A percentile compares a stretch with the other conserved stretches of the same genome.
These are phyloP conservation scores for Phalanger gymnotis DNA, from an alignment of 2,797 vertebrate genomes.

Conservation along the genomic window DNA sequence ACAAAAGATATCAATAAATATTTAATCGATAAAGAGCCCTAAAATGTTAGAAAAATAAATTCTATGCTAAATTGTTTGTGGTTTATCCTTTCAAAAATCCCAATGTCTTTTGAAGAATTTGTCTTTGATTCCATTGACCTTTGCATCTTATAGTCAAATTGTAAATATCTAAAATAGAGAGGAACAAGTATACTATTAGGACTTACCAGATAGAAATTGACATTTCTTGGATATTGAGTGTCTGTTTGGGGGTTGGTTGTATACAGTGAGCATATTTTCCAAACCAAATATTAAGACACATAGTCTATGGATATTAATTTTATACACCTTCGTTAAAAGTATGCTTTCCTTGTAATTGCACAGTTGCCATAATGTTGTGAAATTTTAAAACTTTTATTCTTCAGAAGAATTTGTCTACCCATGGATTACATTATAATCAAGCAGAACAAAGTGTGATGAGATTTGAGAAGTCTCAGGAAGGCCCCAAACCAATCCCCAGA, in stretches of 20 bases:
- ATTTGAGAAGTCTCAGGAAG: constrained; percentile 25
- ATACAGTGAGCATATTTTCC: not conserved
- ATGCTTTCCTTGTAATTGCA: not conserved
- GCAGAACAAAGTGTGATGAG: not conserved
- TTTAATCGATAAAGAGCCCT: not conserved
- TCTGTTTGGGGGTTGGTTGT: not conserved
- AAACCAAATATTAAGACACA: not conserved
- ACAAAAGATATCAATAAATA: not conserved
- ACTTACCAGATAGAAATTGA: not conserved
- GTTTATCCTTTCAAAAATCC: not conserved
- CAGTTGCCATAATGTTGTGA: not conserved
- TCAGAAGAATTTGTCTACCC: not conserved
- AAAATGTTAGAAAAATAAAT: not conserved
- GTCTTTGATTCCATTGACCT: not conserved
- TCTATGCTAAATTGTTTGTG: not conserved
- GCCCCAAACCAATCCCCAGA: not conserved
- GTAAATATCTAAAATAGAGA: not conserved
- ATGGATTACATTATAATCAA: not conserved
- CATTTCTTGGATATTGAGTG: not conserved
- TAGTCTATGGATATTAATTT: not conserved
- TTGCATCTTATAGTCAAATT: not conserved
- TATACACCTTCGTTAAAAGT: not conserved
- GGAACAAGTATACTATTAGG: not conserved
- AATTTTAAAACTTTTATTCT: not conserved
- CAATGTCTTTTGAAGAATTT: not conserved